A percentile compares a stretch with the other conserved stretches of the same genome.
Evolutionary conservation across 2,888 invertebrate genomes (phyloP).

Genomic region (Lutraria lutraria): DNA sequence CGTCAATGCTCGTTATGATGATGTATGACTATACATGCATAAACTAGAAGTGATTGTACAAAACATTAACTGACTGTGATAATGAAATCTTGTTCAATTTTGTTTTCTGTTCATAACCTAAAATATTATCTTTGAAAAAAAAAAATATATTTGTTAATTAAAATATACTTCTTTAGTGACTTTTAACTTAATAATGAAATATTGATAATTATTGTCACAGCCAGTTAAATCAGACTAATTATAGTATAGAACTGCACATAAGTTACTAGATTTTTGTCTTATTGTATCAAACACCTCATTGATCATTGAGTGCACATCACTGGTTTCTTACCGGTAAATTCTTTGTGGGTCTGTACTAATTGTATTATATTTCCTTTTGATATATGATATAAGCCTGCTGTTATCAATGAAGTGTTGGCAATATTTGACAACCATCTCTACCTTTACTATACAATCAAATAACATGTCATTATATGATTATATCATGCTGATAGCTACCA

Average conservation of each 20-base stretch:
- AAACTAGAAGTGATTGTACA: neutral
- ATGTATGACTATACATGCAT: constrained; percentile 30
- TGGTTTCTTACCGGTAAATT: neutral
- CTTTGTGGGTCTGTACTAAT: neutral
- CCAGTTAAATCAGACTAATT: too few species aligned
- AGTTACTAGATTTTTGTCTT: neutral
- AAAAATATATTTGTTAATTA: too few species aligned
- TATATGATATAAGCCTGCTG: too few species aligned
- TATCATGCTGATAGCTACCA: neutral
- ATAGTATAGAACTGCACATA: too few species aligned
- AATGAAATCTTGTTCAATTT: neutral
- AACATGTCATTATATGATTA: neutral
- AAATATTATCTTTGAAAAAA: too few species aligned
- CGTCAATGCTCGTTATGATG: constrained; percentile 20
- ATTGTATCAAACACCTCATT: neutral
- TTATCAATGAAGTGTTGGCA: neutral
- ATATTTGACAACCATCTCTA: neutral
- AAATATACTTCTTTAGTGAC: too few species aligned
- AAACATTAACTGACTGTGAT: neutral
- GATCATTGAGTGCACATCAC: neutral
- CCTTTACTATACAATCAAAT: neutral
- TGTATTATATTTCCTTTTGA: too few species aligned
- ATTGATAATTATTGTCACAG: too few species aligned
- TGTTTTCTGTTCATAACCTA: too few species aligned
- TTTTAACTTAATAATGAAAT: too few species aligned